Base-by-base conservation (phyloP, 2,113 vertebrate species). In the Calyptommatus sinebrachiatus region DNA sequence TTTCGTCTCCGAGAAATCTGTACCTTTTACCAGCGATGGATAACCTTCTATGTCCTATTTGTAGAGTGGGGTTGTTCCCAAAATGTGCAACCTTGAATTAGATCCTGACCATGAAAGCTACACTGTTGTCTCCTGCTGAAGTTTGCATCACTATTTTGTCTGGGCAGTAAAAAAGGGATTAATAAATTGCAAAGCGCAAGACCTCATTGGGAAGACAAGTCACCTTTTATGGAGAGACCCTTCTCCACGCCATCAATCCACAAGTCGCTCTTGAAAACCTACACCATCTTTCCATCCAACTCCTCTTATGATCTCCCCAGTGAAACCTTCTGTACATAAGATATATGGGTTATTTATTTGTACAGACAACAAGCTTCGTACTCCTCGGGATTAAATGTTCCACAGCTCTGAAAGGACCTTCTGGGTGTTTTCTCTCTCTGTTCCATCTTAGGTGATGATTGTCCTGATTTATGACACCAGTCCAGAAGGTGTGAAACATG, bases 81-180 rank as follows among this genome's bases (percentile, higher is more conserved):
- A n/a, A 45, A 63, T 1, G 1, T 61, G 88, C 24, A 76, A 14
- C 8, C 1, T 0, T 12, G 41, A 84, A 73, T 48, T 76, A 48
- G 5, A 0, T 78, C 24, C 62, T 0, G 1, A 0, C 71, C 48
- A 81, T 53, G 46, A 71, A 67, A 79, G 35, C 31, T n/a, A 28
- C 61, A 41, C 7, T 81, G 29, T 45, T 11, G 22, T 70, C 9
- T 67, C 7, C 68, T 12, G 24, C 2, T 21, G 10, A 0, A 0
- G 24, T 35, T 82, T 72, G 24, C 29, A 69, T 41, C 45, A 16
- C 28, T 71, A 8, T 29, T 83, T 61, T 73, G 71, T 29, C 26
- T 18, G 12, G 29, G 0, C 60, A 53, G 28, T 46, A 67, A 77
- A 65, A 76, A 67, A 41, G 35, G 48, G 5, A 24, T 20, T 62